Base-by-base conservation (phyloP, 2,113 vertebrate species). In the Takifugu bimaculatus region DNA sequence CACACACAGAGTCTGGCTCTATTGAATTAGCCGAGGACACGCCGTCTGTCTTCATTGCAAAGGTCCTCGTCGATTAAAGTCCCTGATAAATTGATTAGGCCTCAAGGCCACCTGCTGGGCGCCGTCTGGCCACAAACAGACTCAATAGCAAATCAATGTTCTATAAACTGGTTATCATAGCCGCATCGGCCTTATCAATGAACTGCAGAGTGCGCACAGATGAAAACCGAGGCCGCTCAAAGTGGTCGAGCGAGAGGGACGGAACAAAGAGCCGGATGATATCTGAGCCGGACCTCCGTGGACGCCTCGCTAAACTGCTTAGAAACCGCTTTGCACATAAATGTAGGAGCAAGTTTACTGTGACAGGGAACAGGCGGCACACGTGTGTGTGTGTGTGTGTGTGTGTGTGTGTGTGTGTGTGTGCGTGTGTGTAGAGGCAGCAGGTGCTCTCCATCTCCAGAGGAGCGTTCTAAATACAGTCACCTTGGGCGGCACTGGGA, bases 31-130 rank as follows among this genome's bases (percentile, higher is more conserved):
- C 55, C 69, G 72, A 72, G 84, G 85, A 86, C 85, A 82, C 74
- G 56, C 72, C 74, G 85, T 84, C 78, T 77, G 85, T 80, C 79
- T 84, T 82, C 82, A 82, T 81, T 81, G 80, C 70, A 70, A 67
- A 80, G 76, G 82, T 84, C 84, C 79, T 83, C 76, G 82, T 87
- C 79, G 77, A 84, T 89, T 89, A 80, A 85, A 84, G 76, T 75
- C 77, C 76, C 79, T 76, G 87, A 87, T 87, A 80, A 89, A 87
- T 85, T 81, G 84, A 89, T 89, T 84, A 84, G 48, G 63, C 76
- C 84, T 76, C 74, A 61, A 84, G 81, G 82, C 85, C 84, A 83
- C 82, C 87, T 86, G 85, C 77, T 83, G 80, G 77, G 73, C 75
- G 77, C 85, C 75, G 77, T 86, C 87, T 89, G 82, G 84, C 76